Conservation (phyloP, 2,888 invertebrate species). For the Xestia rhomboidea region DNA sequence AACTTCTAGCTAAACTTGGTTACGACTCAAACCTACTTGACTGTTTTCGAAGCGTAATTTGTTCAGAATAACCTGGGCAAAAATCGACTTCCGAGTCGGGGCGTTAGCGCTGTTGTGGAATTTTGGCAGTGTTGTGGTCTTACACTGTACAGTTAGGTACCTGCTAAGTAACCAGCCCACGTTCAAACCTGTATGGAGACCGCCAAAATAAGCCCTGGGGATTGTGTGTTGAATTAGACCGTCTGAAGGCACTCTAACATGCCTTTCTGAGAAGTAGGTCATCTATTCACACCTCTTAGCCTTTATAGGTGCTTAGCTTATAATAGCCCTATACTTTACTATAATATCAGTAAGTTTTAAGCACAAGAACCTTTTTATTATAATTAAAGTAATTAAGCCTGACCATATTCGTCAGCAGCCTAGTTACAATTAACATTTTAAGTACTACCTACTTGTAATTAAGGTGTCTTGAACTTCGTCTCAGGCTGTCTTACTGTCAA, state of each 20-base stretch:
- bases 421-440: conserved; percentile 17
- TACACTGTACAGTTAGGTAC: not conserved
- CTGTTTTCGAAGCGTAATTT: not conserved
- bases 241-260: conserved; percentile 13
- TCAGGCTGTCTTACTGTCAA: conserved; percentile 6
- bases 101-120: not conserved
- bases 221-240: conserved; percentile 18
- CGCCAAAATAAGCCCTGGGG: conserved; percentile 40
- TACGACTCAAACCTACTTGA: not conserved
- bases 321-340: conserved; percentile 23
- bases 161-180: conserved; percentile 7
- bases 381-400: conserved; percentile 19
- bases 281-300: conserved; percentile 34
- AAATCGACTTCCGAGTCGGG: not conserved
- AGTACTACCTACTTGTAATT: not conserved
- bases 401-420: conserved; percentile 8
- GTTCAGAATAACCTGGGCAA: not conserved
- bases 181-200: conserved; percentile 4
- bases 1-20: conserved; percentile 24
- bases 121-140: not conserved
- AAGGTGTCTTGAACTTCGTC: conserved; percentile 11
- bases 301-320: conserved; percentile 30
- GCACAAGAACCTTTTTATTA: conserved; percentile 11
- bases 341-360: conserved; percentile 22
- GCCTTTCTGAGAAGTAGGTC: conserved; percentile 25